These are phyloP conservation scores for Mastigias papua DNA, from an alignment of 30 jellyfish, hydroid and myxozoan genomes.

Conservation along the genomic window DNA sequence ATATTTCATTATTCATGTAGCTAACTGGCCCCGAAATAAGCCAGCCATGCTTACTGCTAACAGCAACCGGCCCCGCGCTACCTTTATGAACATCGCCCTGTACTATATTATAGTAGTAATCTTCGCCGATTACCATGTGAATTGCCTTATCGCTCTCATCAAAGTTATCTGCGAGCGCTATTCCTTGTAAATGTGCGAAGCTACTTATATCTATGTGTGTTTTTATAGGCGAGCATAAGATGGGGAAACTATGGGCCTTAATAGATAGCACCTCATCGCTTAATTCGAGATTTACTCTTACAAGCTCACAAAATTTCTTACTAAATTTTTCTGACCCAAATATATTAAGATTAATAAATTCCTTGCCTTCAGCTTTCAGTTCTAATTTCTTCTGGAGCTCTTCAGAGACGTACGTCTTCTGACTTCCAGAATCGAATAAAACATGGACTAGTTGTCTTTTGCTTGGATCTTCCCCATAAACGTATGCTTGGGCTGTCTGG, in stretches of 20 bases:
- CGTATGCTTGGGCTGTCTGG: constrained; percentile 51
- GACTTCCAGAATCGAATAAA: constrained; percentile 66
- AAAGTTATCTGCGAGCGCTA: constrained; percentile 3
- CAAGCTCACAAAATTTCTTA: constrained; percentile 21
- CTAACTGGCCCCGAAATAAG: no score
- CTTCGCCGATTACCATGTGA: constrained; percentile 40
- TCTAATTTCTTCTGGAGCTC: constrained; percentile 18
- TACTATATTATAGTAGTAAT: constrained; percentile 40
- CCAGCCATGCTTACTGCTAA: no score
- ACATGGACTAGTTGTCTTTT: background rate
- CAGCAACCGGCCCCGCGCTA: no score
- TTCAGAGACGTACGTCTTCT: constrained; percentile 46
- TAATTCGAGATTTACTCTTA: constrained; percentile 24
- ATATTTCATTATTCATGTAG: no score
- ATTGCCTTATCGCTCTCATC: background rate
- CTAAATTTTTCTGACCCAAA: constrained; percentile 39
- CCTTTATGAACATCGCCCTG: no score
- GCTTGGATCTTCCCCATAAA: constrained; percentile 29
- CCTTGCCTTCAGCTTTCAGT: constrained; percentile 13
- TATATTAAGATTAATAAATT: constrained; percentile 18
- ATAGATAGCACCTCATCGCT: constrained; percentile 9
- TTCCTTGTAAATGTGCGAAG: background rate
- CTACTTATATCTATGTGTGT: background rate
- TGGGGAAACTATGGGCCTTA: constrained; percentile 31
- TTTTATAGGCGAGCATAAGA: constrained; percentile 17